Conservation (phyloP, 1,140 invertebrate genomes). For the Atta colombica region DNA sequence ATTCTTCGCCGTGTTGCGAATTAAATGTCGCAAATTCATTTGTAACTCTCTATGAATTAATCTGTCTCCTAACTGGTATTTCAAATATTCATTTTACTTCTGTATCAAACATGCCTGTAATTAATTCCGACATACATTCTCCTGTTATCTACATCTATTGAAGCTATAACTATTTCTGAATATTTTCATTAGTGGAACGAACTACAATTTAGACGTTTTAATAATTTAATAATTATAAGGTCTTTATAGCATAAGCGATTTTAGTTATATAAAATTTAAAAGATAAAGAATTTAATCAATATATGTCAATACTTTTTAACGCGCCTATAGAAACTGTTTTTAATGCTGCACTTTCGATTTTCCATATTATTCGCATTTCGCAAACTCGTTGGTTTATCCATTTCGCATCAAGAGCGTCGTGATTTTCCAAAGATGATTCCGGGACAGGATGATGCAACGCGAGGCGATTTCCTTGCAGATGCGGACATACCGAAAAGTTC, state of each 20-base stretch:
- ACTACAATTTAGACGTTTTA: not conserved
- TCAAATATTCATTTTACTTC: not conserved
- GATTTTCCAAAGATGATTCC: slow-evolving; percentile 24
- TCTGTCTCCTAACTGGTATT: slow-evolving; percentile 1
- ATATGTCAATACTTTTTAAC: not conserved
- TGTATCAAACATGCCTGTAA: slow-evolving; percentile 7
- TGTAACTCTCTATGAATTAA: slow-evolving; percentile 34
- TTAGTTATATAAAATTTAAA: not conserved
- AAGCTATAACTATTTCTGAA: not conserved
- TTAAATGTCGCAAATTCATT: slow-evolving; percentile 28
- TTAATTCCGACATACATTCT: slow-evolving; percentile 5
- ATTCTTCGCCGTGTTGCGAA: slow-evolving; percentile 14
- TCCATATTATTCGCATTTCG: not conserved
- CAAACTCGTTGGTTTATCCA: not conserved
- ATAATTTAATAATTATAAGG: not conserved
- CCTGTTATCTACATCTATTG: not conserved
- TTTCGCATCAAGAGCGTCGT: not conserved
- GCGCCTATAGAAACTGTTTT: not conserved
- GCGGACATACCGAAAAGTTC: slow-evolving; percentile 45
- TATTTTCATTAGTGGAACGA: not conserved
- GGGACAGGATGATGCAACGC: not conserved
- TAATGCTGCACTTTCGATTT: not conserved
- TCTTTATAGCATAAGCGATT: not conserved
- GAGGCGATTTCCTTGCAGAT: not conserved
- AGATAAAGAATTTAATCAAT: not conserved